Base-by-base conservation (phyloP, 1,140 invertebrate species). In the Acromyrmex charruanus region DNA sequence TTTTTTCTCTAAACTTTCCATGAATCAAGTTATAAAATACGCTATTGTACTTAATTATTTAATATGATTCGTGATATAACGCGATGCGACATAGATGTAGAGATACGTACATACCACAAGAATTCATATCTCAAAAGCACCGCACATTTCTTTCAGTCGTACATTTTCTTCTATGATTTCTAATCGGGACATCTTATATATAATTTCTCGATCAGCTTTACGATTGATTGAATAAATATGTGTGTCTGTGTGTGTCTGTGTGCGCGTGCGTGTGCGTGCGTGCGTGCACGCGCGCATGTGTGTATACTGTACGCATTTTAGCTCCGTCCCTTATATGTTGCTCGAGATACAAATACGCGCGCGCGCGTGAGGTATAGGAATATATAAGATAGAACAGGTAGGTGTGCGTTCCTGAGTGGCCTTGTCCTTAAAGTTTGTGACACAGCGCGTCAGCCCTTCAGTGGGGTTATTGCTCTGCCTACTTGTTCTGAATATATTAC, bases 391-490 rank as follows among this genome's bases (percentile, higher is more conserved):
- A 87, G 86, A 86, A 91, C 80, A 88, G 88, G 82, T 85, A 75
- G 87, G 88, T 87, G 86, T 86, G 79, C 74, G 89, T 91, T 91
- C 39, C 89, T 93, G 93, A 93, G 93, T 94, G 93, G 92, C 94
- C 94, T 94, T 94, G 92, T 93, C 91, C 90, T 81, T 93, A 90
- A 87, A 94, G 90, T 93, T 92, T 93, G 84, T 92, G 90, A 93
- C 92, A 92, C 91, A 93, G 90, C 90, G 89, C 92, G 91, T 94
- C 94, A 94, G 94, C 92, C 94, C 94, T 94, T 93, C 93, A 91
- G 85, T 92, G 91, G 90, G 68, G 55, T 14, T 87, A 90, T 81
- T 93, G 90, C 89, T 94, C 93, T 93, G 93, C 92, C 93, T 94
- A 93, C 93, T 94, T 94, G 92, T 94, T 95, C 92, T 93, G 90